Evolutionary conservation across 2,797 vertebrate genomes (phyloP).

Genomic region (Megaceryle alcyon): DNA sequence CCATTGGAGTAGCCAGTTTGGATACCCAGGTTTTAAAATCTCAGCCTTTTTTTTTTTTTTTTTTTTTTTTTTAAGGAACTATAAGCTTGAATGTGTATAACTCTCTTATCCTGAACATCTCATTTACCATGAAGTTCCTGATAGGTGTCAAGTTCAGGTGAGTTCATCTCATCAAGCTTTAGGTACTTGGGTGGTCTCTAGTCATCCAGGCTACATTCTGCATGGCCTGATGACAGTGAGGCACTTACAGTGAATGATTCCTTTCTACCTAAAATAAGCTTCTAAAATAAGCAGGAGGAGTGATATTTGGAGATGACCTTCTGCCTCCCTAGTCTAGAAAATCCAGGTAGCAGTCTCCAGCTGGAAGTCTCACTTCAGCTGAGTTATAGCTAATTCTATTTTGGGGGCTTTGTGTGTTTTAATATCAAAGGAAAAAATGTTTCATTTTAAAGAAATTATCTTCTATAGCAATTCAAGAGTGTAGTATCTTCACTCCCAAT

Average conservation of each 20-base stretch:
- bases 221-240: background rate
- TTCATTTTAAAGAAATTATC: background rate
- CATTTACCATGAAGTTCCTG: background rate
- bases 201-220: background rate
- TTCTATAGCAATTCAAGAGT: background rate
- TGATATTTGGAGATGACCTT: background rate
- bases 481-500: background rate
- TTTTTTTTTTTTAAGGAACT: background rate
- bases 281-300: background rate
- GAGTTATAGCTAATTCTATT: background rate
- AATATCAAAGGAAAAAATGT: background rate
- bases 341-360: background rate
- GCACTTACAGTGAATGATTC: background rate
- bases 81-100: background rate
- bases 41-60: background rate
- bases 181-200: background rate
- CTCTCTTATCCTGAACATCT: background rate
- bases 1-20: background rate
- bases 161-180: background rate
- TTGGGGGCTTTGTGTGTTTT: background rate
- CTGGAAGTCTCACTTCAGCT: background rate
- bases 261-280: background rate
- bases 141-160: background rate
- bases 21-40: background rate
- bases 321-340: background rate